phyloP scores from a whole-genome alignment of 2,113 vertebrate species.

The Menidia beryllina region DNA sequence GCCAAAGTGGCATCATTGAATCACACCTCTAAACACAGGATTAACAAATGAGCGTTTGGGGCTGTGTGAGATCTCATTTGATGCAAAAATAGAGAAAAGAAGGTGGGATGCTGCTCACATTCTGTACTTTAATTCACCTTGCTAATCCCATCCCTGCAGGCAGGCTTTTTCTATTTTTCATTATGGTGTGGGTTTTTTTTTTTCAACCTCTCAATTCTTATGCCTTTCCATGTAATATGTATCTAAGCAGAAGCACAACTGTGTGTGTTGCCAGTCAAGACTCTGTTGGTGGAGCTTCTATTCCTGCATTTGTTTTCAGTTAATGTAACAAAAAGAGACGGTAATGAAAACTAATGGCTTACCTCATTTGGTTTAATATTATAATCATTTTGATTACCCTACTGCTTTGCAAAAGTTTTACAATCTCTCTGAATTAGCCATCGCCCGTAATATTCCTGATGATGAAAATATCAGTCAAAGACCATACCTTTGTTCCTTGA shows the following conservation, averaged over 20 bases:
- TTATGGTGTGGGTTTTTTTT: not conserved
- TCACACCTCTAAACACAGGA: constrained; percentile 64
- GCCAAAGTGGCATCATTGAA: constrained; percentile 56
- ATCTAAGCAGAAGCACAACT: constrained; percentile 14
- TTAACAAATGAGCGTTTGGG: constrained; percentile 54
- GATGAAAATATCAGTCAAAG: constrained; percentile 78
- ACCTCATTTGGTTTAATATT: constrained; percentile 76
- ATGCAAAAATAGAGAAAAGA: constrained; percentile 14
- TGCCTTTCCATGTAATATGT: not conserved
- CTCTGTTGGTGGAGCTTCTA: constrained; percentile 54
- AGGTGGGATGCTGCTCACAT: constrained; percentile 6
- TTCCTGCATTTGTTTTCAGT: constrained; percentile 67
- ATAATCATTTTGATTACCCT: constrained; percentile 79
- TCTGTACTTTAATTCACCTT: constrained; percentile 31
- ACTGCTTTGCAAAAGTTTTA: constrained; percentile 70
- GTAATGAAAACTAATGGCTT: constrained; percentile 78
- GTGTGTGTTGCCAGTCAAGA: constrained; percentile 33
- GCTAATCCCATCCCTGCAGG: constrained; percentile 27
- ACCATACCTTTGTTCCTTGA: constrained; percentile 40
- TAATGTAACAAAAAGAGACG: constrained; percentile 75
- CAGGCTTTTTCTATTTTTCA: not conserved
- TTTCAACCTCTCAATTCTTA: constrained; percentile 11
- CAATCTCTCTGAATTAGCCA: constrained; percentile 72
- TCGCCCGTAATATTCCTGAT: constrained; percentile 64
- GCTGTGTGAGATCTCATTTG: constrained; percentile 28